Conservation (phyloP, 1,140 invertebrate genomes). For the Scaptomyza pallida region DNA sequence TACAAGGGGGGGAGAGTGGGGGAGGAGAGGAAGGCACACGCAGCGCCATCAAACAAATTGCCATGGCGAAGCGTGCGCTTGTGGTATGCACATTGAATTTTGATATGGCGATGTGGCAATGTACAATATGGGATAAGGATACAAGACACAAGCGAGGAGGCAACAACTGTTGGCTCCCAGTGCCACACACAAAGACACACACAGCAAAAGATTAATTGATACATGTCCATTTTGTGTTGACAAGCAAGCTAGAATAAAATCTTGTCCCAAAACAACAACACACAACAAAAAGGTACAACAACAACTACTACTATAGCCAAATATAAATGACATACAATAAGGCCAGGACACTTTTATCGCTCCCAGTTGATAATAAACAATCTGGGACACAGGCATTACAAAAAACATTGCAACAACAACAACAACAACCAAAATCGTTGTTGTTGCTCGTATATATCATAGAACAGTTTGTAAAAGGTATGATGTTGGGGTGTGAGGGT, state of each 20-base stretch:
- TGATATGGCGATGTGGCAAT: conserved; percentile 56
- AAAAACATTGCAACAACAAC: conserved; percentile 26
- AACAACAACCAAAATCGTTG: conserved; percentile 26
- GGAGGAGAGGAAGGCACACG: conserved; percentile 16
- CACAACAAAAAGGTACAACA: conserved; percentile 45
- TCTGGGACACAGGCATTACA: conserved; percentile 51
- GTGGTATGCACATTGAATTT: conserved; percentile 77
- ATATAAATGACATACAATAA: conserved; percentile 80
- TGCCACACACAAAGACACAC: too few species aligned
- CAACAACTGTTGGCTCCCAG: conserved; percentile 39
- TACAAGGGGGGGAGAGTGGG: not conserved
- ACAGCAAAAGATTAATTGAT: conserved; percentile 74
- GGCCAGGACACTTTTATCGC: conserved; percentile 78
- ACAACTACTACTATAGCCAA: conserved; percentile 55
- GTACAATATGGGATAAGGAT: conserved; percentile 2
- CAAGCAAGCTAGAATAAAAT: conserved; percentile 71
- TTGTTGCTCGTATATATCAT: not conserved
- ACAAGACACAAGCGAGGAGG: conserved; percentile 27
- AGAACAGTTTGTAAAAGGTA: not conserved
- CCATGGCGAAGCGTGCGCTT: conserved; percentile 45
- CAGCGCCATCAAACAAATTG: conserved; percentile 79
- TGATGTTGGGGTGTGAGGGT: not conserved
- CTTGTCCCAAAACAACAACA: conserved; percentile 31
- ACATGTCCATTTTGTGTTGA: conserved; percentile 81
- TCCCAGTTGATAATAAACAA: conserved; percentile 79